These are phyloP conservation scores for Eurytoma adleriae DNA, from an alignment of 2,888 invertebrate species.

Conservation along the genomic window DNA sequence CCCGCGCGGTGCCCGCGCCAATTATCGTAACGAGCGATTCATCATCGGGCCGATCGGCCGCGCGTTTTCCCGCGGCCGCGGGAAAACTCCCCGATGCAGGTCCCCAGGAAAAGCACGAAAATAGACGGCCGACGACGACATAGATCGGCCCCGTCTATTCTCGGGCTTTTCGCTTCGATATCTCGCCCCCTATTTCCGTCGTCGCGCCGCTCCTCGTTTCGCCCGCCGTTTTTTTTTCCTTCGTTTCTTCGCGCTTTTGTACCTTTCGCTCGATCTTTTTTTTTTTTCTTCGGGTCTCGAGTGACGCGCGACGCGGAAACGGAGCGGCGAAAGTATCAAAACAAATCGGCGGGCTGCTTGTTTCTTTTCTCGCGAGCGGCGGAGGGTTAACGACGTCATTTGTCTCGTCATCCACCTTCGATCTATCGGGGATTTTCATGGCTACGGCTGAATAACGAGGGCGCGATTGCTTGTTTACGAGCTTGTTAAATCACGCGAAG, in stretches of 20 bases:
- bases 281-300: no score
- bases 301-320: neutral
- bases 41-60: conserved; percentile 9
- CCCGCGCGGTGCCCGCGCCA: neutral
- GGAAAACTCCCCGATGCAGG: conserved; percentile 23
- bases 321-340: conserved; percentile 17
- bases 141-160: conserved; percentile 29
- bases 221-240: neutral
- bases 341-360: neutral
- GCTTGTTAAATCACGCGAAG: no score
- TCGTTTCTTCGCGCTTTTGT: neutral
- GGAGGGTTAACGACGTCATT: conserved; percentile 1
- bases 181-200: conserved; percentile 15
- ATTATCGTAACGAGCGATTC: conserved; percentile 28
- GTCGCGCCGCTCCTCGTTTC: neutral
- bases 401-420: neutral
- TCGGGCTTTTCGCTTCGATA: conserved; percentile 14
- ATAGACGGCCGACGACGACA: conserved; percentile 34
- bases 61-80: neutral
- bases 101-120: conserved; percentile 16
- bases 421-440: neutral
- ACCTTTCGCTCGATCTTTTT: neutral
- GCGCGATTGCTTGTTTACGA: neutral
- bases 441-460: neutral
- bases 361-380: neutral